Evolutionary conservation across 2,797 vertebrate species (phyloP), one percentile per base, ranked within the genome.

Genomic region (Pangasius larnaudii): DNA sequence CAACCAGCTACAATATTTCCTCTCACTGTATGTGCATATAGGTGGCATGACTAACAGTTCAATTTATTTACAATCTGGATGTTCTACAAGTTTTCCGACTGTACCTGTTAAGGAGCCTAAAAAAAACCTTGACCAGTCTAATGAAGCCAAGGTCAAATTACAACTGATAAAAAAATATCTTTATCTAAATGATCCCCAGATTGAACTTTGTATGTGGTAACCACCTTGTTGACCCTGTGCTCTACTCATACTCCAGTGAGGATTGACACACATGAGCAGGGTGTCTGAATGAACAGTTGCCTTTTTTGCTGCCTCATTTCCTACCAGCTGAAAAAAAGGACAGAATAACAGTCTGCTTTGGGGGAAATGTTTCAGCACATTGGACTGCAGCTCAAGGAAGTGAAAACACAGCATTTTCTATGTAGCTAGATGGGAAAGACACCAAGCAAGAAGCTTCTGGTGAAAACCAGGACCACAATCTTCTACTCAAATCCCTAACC

Each of bases 331-430:
- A 84, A 36, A 56, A 86, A 85, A 87, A 1, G 5, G 91, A 39
- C 22, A 88, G 89, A 88, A 94, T 92, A 94, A 89, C 87, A 88
- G 91, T 91, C 88, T 90, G 87, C 87, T 88, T 86, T 79, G 74
- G 86, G 94, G 96, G 96, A 96, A 95, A 94, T 84, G 91, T 86
- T 95, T 96, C 95, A 96, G 95, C 96, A 95, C 77, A 95, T 96
- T 94, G 86, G 36, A 90, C 77, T 84, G 89, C 79, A 88, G 85
- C 87, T 87, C 85, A 88, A 87, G 83, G 84, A 89, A 78, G n/a
- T 84, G 63, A 81, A 84, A 61, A 84, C 59, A 81, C 84, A 89
- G 56, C 63, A 19, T 39, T 59, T 81, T 61, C 33, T 42, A 63
- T 24, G 53, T 71, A 61, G 91, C 10, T 2, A 30, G 59, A 87